These are phyloP conservation scores for Synanthedon myopaeformis DNA, from an alignment of 2,888 invertebrate species.

Conservation along the genomic window DNA sequence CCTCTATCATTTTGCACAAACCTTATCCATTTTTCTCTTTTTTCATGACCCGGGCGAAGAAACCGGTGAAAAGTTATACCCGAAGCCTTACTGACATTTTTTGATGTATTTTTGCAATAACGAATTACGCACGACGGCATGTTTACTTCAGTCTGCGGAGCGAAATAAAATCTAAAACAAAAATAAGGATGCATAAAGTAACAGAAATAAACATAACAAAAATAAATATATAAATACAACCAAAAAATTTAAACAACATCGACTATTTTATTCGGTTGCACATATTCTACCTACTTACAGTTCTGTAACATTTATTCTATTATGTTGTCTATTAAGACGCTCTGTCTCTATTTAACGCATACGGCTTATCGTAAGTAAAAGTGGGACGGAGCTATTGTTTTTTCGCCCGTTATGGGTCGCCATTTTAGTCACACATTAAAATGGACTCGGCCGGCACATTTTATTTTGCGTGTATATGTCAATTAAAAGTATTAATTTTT, in stretches of 20 bases:
- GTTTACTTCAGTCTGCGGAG: neutral
- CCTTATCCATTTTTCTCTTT: conserved; percentile 14
- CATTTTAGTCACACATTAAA: neutral
- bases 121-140: conserved; percentile 1
- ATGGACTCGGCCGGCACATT: too few relatives aligned
- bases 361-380: neutral
- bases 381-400: neutral
- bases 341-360: neutral
- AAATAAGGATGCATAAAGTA: neutral
- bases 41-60: conserved; percentile 7
- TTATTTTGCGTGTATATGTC: too few relatives aligned
- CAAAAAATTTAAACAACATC: neutral
- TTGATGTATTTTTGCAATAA: neutral
- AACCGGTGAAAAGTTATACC: conserved; percentile 6
- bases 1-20: conserved; percentile 15
- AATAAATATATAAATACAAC: neutral
- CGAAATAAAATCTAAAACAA: neutral
- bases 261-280: neutral
- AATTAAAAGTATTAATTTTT: neutral
- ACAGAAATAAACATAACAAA: neutral
- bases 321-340: neutral
- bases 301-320: neutral
- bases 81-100: neutral
- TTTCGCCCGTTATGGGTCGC: neutral
- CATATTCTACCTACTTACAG: neutral